phyloP scores from a whole-genome alignment of 2,797 vertebrate genomes.

The Distichodus sexfasciatus region DNA sequence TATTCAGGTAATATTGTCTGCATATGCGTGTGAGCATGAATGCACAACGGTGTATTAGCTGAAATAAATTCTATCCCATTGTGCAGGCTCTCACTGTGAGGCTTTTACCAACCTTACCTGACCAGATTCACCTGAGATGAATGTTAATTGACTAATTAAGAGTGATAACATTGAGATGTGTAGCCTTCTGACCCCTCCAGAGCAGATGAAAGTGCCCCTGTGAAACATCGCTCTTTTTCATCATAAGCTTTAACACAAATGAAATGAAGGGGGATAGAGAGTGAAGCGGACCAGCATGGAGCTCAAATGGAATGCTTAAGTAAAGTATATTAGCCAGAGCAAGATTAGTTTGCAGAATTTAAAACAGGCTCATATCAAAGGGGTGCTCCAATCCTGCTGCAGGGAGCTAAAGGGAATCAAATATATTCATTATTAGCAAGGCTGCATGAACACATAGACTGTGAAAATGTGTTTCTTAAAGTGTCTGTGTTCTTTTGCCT shows the following conservation, averaged over 20 bases:
- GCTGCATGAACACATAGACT: neutral
- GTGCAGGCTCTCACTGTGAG: neutral
- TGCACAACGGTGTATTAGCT: neutral
- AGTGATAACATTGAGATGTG: conserved; percentile 21
- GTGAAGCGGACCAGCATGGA: conserved; percentile 11
- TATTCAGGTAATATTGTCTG: neutral
- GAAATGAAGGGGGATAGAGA: conserved; percentile 7
- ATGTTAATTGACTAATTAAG: conserved; percentile 39
- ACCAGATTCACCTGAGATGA: conserved; percentile 28
- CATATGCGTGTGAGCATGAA: neutral
- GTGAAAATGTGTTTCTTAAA: neutral
- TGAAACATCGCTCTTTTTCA: conserved; percentile 24
- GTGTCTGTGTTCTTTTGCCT: no score
- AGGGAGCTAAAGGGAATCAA: conserved; percentile 1
- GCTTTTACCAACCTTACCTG: neutral
- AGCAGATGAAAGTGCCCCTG: conserved; percentile 26
- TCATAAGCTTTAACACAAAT: conserved; percentile 21
- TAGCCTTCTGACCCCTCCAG: conserved; percentile 11
- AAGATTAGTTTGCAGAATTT: conserved; percentile 20
- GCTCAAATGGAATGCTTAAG: conserved; percentile 24
- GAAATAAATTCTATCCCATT: neutral
- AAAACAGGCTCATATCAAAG: conserved; percentile 36
- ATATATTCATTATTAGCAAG: neutral
- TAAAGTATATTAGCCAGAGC: conserved; percentile 25
- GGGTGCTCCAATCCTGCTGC: neutral